A percentile compares a stretch with the other conserved stretches of the same genome.
phyloP scores from a whole-genome alignment of 2,113 vertebrate species.

The Megaceryle torquata region DNA sequence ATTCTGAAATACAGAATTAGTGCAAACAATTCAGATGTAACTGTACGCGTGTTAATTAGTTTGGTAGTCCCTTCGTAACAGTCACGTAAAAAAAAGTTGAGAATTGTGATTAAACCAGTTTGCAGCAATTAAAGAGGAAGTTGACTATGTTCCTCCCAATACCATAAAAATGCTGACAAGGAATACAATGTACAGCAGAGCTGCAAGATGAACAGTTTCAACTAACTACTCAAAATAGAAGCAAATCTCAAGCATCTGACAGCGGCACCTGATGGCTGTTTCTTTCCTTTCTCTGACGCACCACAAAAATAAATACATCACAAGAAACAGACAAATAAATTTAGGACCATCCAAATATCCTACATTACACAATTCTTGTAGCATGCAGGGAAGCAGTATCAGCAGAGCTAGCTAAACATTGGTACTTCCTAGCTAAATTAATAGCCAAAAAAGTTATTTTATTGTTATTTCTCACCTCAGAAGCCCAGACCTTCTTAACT shows the following conservation, averaged over 20 bases:
- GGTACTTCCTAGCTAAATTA: not conserved
- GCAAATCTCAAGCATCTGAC: not conserved
- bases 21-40: not conserved
- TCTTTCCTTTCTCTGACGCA: not conserved
- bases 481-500: not conserved
- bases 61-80: not conserved
- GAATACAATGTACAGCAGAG: not conserved
- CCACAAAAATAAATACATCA: not conserved
- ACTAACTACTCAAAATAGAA: constrained; percentile 15
- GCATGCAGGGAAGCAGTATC: not conserved
- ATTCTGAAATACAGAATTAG: not conserved
- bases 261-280: rapidly evolving
- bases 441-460: not conserved
- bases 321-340: not conserved
- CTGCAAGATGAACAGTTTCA: not conserved
- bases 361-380: not conserved
- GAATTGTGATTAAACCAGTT: not conserved
- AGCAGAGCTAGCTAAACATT: not conserved
- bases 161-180: constrained; percentile 34
- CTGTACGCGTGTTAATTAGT: not conserved
- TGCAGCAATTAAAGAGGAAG: constrained; percentile 13
- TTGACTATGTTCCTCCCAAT: not conserved
- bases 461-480: not conserved
- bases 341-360: not conserved
- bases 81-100: not conserved